These are phyloP conservation scores for Nycticryphes semicollaris DNA, from an alignment of 2,113 vertebrate species.

Conservation along the genomic window DNA sequence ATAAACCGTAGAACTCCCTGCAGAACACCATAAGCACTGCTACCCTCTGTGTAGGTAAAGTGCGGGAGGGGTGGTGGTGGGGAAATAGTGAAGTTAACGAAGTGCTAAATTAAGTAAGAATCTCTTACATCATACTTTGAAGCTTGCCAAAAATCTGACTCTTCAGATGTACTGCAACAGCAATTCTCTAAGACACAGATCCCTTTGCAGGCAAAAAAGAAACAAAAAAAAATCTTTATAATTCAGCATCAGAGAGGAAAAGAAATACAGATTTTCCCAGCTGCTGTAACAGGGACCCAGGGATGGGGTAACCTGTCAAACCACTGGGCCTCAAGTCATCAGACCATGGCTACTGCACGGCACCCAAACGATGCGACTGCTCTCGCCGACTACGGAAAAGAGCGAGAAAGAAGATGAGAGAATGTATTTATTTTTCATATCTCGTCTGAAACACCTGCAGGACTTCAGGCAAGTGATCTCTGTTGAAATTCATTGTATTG, in stretches of 20 bases:
- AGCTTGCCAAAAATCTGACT: slow-evolving; percentile 50
- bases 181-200: background rate
- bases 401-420: background rate
- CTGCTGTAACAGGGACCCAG: background rate
- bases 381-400: background rate
- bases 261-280: background rate
- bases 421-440: slow-evolving; percentile 9
- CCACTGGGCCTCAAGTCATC: background rate
- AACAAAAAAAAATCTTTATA: background rate
- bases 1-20: background rate
- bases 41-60: background rate
- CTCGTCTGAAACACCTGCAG: background rate
- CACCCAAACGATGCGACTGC: background rate
- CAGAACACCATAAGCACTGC: background rate
- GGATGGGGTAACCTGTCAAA: background rate
- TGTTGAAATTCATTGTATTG: slow-evolving; percentile 6
- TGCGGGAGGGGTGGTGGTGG: background rate
- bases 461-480: slow-evolving; percentile 1
- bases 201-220: slow-evolving; percentile 24
- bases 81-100: background rate
- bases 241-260: background rate
- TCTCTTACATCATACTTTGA: slow-evolving; percentile 41
- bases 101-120: slow-evolving; percentile 59
- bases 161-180: slow-evolving; percentile 20
- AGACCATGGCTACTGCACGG: background rate